Conservation (phyloP, 2,888 invertebrate species). For the Congeria kusceri region DNA sequence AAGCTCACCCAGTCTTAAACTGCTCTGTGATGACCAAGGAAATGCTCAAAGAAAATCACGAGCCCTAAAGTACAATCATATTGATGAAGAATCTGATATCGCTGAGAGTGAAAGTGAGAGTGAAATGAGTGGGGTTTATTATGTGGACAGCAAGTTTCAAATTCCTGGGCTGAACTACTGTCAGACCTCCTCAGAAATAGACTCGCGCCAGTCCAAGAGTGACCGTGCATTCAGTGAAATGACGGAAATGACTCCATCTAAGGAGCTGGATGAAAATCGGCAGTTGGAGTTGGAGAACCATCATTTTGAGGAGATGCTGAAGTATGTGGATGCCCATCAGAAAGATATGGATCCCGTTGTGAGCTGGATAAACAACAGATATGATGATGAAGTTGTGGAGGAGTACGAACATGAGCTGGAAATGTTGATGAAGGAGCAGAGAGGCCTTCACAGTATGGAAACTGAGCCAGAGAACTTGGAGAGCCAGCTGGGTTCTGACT, state of each 20-base stretch:
- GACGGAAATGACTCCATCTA: background rate
- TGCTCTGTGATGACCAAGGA: slow-evolving; percentile 26
- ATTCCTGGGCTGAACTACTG: slow-evolving; percentile 8
- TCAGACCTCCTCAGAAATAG: slow-evolving; percentile 27
- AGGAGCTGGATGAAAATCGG: slow-evolving; percentile 6
- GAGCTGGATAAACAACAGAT: slow-evolving; percentile 59
- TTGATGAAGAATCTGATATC: slow-evolving; percentile 49
- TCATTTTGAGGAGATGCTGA: slow-evolving; percentile 47
- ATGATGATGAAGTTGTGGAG: slow-evolving; percentile 15
- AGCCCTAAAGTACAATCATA: background rate
- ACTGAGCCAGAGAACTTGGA: slow-evolving; percentile 4
- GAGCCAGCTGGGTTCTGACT: background rate
- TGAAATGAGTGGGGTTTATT: slow-evolving; percentile 43
- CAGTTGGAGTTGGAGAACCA: slow-evolving; percentile 24
- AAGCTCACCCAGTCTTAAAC: slow-evolving; percentile 56
- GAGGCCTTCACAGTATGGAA: background rate
- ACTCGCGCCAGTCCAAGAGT: slow-evolving; percentile 21
- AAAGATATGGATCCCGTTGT: slow-evolving; percentile 51
- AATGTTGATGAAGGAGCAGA: slow-evolving; percentile 31
- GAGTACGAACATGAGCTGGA: slow-evolving; percentile 39
- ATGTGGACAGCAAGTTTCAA: slow-evolving; percentile 49
- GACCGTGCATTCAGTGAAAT: slow-evolving; percentile 2
- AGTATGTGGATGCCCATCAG: slow-evolving; percentile 43
- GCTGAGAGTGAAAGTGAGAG: slow-evolving; percentile 49
- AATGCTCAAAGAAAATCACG: slow-evolving; percentile 7